A percentile compares a stretch with the other conserved stretches of the same genome.
Conservation (phyloP, 2,888 invertebrate genomes). For the Steinernema carpocapsae region DNA sequence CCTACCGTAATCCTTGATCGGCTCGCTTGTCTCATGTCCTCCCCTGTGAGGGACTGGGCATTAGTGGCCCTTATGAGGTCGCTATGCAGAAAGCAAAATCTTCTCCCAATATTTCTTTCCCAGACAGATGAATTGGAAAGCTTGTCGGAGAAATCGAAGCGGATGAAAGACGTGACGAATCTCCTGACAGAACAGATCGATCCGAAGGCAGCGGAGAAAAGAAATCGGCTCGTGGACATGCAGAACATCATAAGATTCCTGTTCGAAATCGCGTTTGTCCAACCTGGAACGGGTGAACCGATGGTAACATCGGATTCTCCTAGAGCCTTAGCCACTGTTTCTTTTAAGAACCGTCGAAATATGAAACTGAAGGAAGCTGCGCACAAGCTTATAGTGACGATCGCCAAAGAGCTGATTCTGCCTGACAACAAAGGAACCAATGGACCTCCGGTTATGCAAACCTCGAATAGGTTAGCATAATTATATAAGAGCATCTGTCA, state of each 20-base stretch:
- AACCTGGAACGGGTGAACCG: not conserved
- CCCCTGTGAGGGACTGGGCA: conserved; percentile 71
- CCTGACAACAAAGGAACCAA: conserved; percentile 44
- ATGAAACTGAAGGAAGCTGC: conserved; percentile 46
- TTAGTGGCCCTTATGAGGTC: conserved; percentile 74
- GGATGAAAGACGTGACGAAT: conserved; percentile 9
- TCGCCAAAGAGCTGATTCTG: conserved; percentile 77
- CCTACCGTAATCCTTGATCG: conserved; percentile 45
- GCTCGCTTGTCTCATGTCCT: conserved; percentile 42
- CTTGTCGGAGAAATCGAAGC: conserved; percentile 23
- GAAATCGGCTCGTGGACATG: conserved; percentile 23
- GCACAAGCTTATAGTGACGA: conserved; percentile 72
- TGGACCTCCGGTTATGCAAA: conserved; percentile 74
- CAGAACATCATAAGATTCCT: conserved; percentile 56
- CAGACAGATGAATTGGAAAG: not conserved
- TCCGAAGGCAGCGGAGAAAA: conserved; percentile 20
- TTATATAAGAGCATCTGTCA: not conserved
- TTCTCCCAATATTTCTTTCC: conserved; percentile 2
- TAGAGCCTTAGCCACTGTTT: not conserved
- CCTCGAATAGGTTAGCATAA: conserved; percentile 77
- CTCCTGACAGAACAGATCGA: conserved; percentile 28
- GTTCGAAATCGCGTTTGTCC: conserved; percentile 58
- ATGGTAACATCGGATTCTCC: not conserved
- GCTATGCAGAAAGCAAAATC: conserved; percentile 5
- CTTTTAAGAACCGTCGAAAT: conserved; percentile 38